These are phyloP conservation scores for Panthera tigris DNA, from an alignment of 2,113 vertebrate genomes.

Conservation along the genomic window DNA sequence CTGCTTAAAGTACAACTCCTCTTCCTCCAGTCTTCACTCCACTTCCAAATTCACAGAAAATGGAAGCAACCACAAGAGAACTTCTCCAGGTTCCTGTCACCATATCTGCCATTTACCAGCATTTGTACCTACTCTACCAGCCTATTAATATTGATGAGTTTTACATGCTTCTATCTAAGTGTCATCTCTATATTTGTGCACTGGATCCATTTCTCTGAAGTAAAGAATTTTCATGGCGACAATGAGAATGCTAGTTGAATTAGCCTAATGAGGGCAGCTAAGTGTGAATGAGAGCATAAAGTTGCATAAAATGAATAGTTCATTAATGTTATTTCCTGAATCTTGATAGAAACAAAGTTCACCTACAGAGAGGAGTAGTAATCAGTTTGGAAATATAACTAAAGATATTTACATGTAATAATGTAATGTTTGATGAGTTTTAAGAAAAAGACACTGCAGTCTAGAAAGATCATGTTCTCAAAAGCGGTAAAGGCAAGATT, in stretches of 20 bases:
- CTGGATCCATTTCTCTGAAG: neutral
- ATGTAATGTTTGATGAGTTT: neutral
- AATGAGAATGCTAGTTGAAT: neutral
- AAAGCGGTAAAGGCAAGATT: neutral
- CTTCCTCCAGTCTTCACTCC: neutral
- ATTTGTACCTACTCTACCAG: neutral
- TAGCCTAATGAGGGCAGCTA: neutral
- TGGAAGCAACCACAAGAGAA: neutral
- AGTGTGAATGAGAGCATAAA: neutral
- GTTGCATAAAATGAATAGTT: neutral
- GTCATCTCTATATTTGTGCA: neutral
- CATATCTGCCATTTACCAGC: neutral
- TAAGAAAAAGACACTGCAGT: neutral
- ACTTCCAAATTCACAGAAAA: neutral
- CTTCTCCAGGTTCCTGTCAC: neutral
- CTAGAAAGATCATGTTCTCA: neutral
- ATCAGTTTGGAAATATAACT: neutral
- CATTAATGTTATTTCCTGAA: neutral
- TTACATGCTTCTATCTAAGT: neutral
- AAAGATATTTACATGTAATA: neutral
- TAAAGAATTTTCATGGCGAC: neutral
- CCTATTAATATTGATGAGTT: neutral
- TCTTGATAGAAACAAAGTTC: neutral
- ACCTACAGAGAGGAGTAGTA: neutral
- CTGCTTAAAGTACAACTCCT: neutral